Percentiles rank a stretch among this genome's conserved stretches.
Evolutionary conservation across 2,113 vertebrate species (phyloP).

Genomic region (Chrysochloris asiatica): DNA sequence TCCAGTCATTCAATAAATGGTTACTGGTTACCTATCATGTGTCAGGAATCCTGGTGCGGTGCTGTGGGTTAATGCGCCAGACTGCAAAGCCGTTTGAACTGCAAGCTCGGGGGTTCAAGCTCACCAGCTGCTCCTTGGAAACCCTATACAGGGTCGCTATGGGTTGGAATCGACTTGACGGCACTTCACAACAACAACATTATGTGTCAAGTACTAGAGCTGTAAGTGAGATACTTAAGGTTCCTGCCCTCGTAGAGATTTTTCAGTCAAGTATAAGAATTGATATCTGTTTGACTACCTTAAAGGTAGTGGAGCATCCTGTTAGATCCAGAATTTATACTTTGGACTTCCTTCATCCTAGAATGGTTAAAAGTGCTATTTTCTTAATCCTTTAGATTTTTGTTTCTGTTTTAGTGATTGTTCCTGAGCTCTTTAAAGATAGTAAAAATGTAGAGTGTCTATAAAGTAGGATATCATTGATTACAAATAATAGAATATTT

Average conservation of each 20-base stretch:
- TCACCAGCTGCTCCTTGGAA: too few relatives aligned
- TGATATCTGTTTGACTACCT: not conserved
- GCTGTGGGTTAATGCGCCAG: too few relatives aligned
- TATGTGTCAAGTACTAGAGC: not conserved
- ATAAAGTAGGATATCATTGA: too few relatives aligned
- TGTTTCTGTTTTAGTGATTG: constrained; percentile 11
- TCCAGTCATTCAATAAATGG: not conserved
- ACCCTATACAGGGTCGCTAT: too few relatives aligned
- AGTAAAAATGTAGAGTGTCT: too few relatives aligned
- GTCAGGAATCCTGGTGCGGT: too few relatives aligned
- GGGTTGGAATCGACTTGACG: too few relatives aligned
- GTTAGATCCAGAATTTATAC: not conserved
- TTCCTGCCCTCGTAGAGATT: not conserved
- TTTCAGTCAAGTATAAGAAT: not conserved
- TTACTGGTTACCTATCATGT: not conserved
- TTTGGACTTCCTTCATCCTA: not conserved
- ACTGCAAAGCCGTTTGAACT: too few relatives aligned
- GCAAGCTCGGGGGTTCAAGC: too few relatives aligned
- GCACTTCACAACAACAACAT: too few relatives aligned
- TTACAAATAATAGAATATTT: too few relatives aligned
- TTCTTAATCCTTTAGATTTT: constrained; percentile 18
- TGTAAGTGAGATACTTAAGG: not conserved
- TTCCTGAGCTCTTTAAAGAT: too few relatives aligned
- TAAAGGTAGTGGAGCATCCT: not conserved
- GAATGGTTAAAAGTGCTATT: not conserved